Base-by-base conservation (phyloP, 2,797 vertebrate species). In the Mus minutoides region DNA sequence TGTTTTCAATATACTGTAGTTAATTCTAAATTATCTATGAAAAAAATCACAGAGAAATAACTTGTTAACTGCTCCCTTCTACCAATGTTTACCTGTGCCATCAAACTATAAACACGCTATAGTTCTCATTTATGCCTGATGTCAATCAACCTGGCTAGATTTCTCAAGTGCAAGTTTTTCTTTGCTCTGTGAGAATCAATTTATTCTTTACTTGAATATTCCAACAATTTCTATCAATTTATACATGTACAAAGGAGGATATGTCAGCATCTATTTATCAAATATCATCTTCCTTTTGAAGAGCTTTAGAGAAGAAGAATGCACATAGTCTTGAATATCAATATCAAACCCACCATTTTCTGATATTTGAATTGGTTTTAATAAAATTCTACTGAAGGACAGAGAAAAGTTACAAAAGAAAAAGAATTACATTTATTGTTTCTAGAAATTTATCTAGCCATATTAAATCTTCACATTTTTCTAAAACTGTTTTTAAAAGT, bases 231-330 rank as follows among this genome's bases (percentile, higher is more conserved):
- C 67, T 94, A 54, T 84, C 77, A 90, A 46, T 84, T 93, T 96
- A 88, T 90, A 29, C 0, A 80, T 11, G 11, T 75, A 56, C 56
- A 54, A 80, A 73, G 16, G 31, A 85, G 58, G 17, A 86, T 87
- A 84, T 88, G 29, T 94, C 90, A 93, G 67, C 77, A 77, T 75
- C 76, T 54, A 82, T 92, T 92, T 95, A 88, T 49, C n/a, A 93
- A 79, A 94, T 88, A 94, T 67, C 26, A 93, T 37, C 54, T 90
- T 79, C 10, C 10, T 86, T 96, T 67, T 56, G 24, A 93, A 58
- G 77, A 75, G 54, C 78, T 96, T 64, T 96, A 37, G 76, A 79
- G 58, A 95, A 94, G 56, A 10, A 90, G 88, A 24, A 60, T 46
- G 76, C 34, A 2, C n/a, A 14, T 40, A 78, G 3, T 92, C 19